Evolutionary conservation across 2,113 vertebrate species (phyloP).

Genomic region (Thalassoma bifasciatum): DNA sequence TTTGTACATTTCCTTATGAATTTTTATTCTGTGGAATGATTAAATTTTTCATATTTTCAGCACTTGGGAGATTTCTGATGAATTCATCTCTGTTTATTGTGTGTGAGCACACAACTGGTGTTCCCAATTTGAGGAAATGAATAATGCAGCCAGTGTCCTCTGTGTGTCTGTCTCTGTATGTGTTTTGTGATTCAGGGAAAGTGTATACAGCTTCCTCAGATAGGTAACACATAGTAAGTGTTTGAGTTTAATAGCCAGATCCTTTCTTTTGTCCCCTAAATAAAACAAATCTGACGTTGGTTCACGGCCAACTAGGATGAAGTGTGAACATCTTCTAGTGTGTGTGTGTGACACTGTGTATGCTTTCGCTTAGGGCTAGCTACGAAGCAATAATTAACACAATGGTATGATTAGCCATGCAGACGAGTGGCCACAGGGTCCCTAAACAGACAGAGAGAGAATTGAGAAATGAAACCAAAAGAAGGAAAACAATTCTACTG

Average conservation of each 20-base stretch:
- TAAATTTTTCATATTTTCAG: conserved; percentile 95
- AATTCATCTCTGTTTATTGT: conserved; percentile 81
- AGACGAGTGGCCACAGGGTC: conserved; percentile 69
- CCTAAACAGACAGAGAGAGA: conserved; percentile 53
- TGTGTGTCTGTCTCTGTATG: conserved; percentile 23
- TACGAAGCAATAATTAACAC: conserved; percentile 76
- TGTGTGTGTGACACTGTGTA: conserved; percentile 28
- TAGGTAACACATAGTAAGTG: conserved; percentile 39
- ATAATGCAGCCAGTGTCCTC: conserved; percentile 75
- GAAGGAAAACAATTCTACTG: conserved; percentile 22
- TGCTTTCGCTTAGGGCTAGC: conserved; percentile 54
- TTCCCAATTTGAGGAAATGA: conserved; percentile 81
- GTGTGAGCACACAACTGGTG: conserved; percentile 79
- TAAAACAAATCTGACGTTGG: conserved; percentile 52
- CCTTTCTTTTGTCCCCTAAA: conserved; percentile 37
- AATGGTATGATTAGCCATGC: conserved; percentile 74
- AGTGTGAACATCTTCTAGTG: conserved; percentile 14
- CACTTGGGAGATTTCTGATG: conserved; percentile 91
- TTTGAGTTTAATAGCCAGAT: conserved; percentile 39
- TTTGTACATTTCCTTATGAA: conserved; percentile 99
- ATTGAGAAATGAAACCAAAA: conserved; percentile 46
- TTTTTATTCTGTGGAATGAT: conserved; percentile 96
- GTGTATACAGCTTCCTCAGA: conserved; percentile 42
- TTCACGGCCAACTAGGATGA: conserved; percentile 45
- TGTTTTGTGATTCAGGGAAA: conserved; percentile 34